These are phyloP conservation scores for Incurvaria masculella DNA, from an alignment of 2,888 invertebrate species.

Conservation along the genomic window DNA sequence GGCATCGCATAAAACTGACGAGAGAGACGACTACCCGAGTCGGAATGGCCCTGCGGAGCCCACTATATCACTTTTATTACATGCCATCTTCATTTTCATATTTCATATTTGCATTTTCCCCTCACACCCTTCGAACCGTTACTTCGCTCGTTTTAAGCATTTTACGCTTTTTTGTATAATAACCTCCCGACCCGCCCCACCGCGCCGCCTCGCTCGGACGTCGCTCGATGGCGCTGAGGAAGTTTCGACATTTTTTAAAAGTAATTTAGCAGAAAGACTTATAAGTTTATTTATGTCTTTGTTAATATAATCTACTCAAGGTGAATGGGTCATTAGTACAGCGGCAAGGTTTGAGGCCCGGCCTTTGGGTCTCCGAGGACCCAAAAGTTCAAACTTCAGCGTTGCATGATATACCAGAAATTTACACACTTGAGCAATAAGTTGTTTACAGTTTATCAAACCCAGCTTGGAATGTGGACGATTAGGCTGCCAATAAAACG, in stretches of 20 bases:
- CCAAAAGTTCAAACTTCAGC: no score
- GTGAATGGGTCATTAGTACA: no score
- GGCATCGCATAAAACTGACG: slow-evolving; percentile 72
- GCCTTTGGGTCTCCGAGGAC: no score
- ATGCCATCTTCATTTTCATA: slow-evolving; percentile 68
- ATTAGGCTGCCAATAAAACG: no score
- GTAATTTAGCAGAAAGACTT: background rate
- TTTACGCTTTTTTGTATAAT: slow-evolving; percentile 50
- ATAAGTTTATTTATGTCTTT: background rate
- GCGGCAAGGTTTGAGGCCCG: no score
- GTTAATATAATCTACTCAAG: no score
- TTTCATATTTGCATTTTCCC: slow-evolving; percentile 58
- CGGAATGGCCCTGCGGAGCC: slow-evolving; percentile 75
- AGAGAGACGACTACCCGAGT: slow-evolving; percentile 63
- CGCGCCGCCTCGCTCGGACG: slow-evolving; percentile 32
- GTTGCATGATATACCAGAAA: no score
- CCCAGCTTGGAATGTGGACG: no score
- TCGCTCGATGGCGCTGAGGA: slow-evolving; percentile 19
- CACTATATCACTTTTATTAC: slow-evolving; percentile 79
- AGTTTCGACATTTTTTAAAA: background rate
- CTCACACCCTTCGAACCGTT: slow-evolving; percentile 17
- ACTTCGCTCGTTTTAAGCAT: slow-evolving; percentile 36
- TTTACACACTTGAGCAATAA: no score
- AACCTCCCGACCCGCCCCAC: slow-evolving; percentile 17
- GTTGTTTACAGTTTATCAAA: no score